Conservation (phyloP, 2,113 vertebrate species). For the Rhinoptilus africanus region DNA sequence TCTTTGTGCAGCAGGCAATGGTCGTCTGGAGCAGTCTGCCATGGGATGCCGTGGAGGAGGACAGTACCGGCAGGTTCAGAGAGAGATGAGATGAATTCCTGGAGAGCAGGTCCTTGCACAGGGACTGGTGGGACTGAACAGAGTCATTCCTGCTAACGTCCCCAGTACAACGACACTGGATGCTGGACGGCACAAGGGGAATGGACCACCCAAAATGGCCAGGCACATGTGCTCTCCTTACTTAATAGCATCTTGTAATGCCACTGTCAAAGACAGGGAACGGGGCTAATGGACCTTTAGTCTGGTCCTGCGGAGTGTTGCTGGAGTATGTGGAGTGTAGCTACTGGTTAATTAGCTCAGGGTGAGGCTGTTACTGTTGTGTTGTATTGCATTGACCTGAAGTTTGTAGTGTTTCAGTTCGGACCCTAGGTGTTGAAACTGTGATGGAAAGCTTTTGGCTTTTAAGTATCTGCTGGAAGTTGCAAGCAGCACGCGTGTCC, state of each 20-base stretch:
- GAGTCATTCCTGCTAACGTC: background rate
- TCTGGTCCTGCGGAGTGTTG: background rate
- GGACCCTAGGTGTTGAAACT: background rate
- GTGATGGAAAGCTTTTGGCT: background rate
- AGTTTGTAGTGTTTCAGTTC: background rate
- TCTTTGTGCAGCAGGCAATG: background rate
- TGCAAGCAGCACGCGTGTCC: background rate
- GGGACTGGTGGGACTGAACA: accelerated
- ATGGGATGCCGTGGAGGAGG: background rate
- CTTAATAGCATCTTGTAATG: background rate
- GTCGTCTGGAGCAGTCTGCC: background rate
- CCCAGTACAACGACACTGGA: accelerated
- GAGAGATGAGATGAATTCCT: background rate
- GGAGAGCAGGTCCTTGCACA: background rate
- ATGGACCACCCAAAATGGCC: background rate
- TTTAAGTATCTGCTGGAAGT: background rate
- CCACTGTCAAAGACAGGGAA: background rate
- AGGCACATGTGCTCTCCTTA: background rate
- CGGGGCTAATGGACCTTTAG: background rate
- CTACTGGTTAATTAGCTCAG: background rate
- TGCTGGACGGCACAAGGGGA: background rate
- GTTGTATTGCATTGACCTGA: background rate
- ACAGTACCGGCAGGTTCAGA: too few relatives aligned
- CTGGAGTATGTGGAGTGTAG: background rate
- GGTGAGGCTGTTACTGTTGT: background rate